Evolutionary conservation across 1,140 invertebrate species (phyloP).

Genomic region (Temnothorax longispinosus): DNA sequence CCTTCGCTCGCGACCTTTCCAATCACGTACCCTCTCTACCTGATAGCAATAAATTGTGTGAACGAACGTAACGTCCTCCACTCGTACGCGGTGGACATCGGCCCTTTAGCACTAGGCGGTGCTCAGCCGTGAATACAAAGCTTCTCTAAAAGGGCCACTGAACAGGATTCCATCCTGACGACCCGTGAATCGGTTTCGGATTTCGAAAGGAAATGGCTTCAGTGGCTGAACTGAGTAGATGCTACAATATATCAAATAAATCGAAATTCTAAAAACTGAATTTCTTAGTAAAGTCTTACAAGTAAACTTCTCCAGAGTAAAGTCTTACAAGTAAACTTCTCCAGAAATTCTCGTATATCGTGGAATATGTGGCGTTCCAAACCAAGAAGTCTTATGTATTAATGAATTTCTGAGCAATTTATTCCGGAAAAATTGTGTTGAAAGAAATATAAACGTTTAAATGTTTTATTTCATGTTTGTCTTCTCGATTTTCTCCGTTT

Average conservation of each 20-base stretch:
- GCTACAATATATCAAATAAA: slow-evolving; percentile 33
- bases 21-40: slow-evolving; percentile 54
- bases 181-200: slow-evolving; percentile 54
- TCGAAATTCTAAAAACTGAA: neutral
- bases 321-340: neutral
- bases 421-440: neutral
- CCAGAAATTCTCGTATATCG: neutral
- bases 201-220: slow-evolving; percentile 50
- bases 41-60: slow-evolving; percentile 61
- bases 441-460: neutral
- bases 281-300: neutral
- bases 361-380: neutral
- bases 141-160: slow-evolving; percentile 53
- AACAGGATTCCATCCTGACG: slow-evolving; percentile 50
- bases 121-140: slow-evolving; percentile 60
- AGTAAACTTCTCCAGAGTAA: neutral
- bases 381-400: neutral
- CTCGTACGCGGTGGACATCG: slow-evolving; percentile 54
- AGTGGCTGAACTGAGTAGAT: slow-evolving; percentile 8
- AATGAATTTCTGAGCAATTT: neutral
- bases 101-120: slow-evolving; percentile 41
- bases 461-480: neutral
- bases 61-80: slow-evolving; percentile 56
- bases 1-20: slow-evolving; percentile 57
- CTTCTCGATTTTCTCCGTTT: neutral